These are phyloP conservation scores for Turritopsis dohrnii DNA, from an alignment of 30 jellyfish, hydroid and myxozoan genomes.

Conservation along the genomic window DNA sequence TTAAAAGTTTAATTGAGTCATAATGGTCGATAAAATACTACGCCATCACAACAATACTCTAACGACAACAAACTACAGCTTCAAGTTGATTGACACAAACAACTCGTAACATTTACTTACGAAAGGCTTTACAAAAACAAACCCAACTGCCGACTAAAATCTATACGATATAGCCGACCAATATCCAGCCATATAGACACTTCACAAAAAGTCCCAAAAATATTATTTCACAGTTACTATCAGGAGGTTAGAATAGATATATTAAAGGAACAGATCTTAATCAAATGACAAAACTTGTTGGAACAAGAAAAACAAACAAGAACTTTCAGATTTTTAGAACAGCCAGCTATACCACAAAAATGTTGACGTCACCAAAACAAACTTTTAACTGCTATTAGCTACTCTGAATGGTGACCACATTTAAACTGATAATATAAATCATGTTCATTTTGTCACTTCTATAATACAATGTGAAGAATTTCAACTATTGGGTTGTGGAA, in stretches of 20 bases:
- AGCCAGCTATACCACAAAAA: background rate
- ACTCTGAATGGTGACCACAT: too few relatives aligned
- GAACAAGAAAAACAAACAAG: background rate
- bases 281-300: background rate
- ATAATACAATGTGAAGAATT: background rate
- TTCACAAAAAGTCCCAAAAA: background rate
- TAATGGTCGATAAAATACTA: background rate
- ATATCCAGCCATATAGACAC: background rate
- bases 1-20: background rate
- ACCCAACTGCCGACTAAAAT: too few relatives aligned
- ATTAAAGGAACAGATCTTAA: too few relatives aligned
- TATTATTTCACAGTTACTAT: background rate
- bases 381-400: too few relatives aligned
- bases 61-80: too few relatives aligned
- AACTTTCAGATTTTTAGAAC: background rate
- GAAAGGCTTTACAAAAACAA: too few relatives aligned
- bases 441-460: background rate
- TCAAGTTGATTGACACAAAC: too few relatives aligned
- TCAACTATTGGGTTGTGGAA: background rate
- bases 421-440: too few relatives aligned
- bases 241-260: too few relatives aligned
- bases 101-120: too few relatives aligned
- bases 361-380: background rate
- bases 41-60: too few relatives aligned
- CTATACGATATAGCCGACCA: too few relatives aligned